phyloP scores from a whole-genome alignment of 2,888 invertebrate species.

The Lithophane socia region DNA sequence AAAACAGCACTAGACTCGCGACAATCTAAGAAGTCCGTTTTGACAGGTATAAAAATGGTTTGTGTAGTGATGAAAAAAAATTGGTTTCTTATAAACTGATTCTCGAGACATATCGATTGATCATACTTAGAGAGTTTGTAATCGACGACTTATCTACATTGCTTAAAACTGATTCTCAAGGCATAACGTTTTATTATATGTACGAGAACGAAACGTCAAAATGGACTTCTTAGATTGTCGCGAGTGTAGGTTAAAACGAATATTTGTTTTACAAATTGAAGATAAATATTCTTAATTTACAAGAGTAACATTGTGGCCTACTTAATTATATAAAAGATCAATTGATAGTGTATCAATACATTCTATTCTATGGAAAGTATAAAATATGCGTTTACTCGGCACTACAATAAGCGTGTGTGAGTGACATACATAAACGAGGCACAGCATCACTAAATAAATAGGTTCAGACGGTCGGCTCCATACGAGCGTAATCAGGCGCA shows the following conservation, averaged over 20 bases:
- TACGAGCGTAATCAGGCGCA: neutral
- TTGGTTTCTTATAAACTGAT: no score
- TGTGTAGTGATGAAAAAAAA: no score
- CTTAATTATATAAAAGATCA: neutral
- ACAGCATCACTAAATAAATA: neutral
- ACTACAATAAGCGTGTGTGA: no score
- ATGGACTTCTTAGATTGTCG: no score
- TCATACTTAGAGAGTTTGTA: no score
- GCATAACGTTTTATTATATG: no score
- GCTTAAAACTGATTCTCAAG: no score
- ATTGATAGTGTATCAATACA: neutral
- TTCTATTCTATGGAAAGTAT: neutral
- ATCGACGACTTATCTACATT: no score
- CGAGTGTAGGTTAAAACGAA: neutral
- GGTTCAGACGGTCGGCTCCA: neutral
- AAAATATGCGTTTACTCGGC: slow-evolving; percentile 1
- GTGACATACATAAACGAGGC: neutral
- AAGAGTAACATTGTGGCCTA: neutral
- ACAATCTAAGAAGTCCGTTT: no score
- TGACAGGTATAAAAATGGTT: no score
- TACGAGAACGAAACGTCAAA: no score
- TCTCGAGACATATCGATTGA: no score
- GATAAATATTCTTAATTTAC: neutral
- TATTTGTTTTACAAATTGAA: neutral
- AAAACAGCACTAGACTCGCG: neutral